Conservation (phyloP, 1,140 invertebrate species). For the Pentalonia nigronervosa region DNA sequence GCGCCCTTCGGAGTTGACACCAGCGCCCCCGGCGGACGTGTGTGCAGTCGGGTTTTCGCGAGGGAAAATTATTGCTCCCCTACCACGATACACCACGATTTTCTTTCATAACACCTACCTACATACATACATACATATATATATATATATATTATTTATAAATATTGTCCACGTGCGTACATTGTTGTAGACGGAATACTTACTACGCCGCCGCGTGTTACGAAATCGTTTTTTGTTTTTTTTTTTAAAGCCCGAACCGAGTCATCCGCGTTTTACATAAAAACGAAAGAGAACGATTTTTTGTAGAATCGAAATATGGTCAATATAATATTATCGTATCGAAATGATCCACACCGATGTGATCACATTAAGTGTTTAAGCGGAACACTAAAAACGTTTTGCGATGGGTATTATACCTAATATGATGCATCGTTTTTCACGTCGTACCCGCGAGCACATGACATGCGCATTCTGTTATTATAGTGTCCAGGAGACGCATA, state of each 20-base stretch:
- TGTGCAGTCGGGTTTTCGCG: background rate
- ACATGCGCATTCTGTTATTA: background rate
- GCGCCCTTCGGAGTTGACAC: background rate
- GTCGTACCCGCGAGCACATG: background rate
- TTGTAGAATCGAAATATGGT: no score
- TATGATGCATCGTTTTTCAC: background rate
- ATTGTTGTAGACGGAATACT: background rate
- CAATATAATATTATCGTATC: no score
- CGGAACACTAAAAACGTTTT: no score
- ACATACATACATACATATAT: background rate
- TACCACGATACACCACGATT: background rate
- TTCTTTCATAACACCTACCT: background rate
- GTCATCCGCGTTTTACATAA: no score
- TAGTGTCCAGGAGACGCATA: background rate
- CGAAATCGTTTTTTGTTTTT: no score
- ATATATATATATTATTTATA: background rate
- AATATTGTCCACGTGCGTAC: background rate
- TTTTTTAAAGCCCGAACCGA: no score
- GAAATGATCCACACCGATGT: no score
- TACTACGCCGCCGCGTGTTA: no score
- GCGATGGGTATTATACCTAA: no score
- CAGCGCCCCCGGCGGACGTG: constrained; percentile 6
- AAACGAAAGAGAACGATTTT: no score
- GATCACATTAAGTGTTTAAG: no score
- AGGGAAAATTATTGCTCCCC: background rate